Evolutionary conservation across 35 echinoderm and acorn worm species (phyloP).

Genomic region (Stichopus chloronotus): DNA sequence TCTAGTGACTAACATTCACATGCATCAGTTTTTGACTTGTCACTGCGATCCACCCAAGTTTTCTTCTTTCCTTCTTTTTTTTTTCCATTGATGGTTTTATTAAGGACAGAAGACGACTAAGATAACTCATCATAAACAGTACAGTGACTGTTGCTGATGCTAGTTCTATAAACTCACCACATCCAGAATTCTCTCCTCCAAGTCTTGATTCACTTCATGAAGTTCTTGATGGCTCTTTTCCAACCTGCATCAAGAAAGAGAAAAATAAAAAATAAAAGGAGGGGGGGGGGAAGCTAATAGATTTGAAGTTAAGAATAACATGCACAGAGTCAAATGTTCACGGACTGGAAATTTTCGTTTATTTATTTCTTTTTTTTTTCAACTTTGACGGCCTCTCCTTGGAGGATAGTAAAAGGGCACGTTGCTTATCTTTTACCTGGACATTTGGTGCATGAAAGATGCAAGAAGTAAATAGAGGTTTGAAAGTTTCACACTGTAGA

Average conservation of each 20-base stretch:
- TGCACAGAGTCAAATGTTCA: not conserved
- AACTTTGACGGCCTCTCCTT: not conserved
- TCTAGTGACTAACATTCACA: not conserved
- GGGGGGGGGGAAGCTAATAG: too few species aligned
- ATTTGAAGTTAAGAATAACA: not conserved
- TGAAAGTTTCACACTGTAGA: too few species aligned
- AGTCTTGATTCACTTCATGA: conserved; percentile 91
- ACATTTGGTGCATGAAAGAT: too few species aligned
- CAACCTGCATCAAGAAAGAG: conserved; percentile 69
- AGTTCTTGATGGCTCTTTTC: conserved; percentile 95
- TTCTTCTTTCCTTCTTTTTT: not conserved
- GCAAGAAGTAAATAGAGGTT: too few species aligned
- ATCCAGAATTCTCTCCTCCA: conserved; percentile 95
- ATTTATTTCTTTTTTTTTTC: not conserved
- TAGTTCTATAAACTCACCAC: conserved; percentile 73
- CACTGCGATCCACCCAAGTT: too few species aligned
- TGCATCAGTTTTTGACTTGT: not conserved
- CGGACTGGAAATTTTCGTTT: too few species aligned
- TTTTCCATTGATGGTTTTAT: not conserved
- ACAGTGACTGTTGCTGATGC: not conserved
- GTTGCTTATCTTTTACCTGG: not conserved
- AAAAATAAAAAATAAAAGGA: not conserved
- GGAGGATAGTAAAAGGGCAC: not conserved
- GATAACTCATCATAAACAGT: not conserved
- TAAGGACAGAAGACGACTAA: not conserved